Evolutionary conservation across 2,797 vertebrate species (phyloP), one percentile per base, ranked within the genome.

Genomic region (Cygnus olor): DNA sequence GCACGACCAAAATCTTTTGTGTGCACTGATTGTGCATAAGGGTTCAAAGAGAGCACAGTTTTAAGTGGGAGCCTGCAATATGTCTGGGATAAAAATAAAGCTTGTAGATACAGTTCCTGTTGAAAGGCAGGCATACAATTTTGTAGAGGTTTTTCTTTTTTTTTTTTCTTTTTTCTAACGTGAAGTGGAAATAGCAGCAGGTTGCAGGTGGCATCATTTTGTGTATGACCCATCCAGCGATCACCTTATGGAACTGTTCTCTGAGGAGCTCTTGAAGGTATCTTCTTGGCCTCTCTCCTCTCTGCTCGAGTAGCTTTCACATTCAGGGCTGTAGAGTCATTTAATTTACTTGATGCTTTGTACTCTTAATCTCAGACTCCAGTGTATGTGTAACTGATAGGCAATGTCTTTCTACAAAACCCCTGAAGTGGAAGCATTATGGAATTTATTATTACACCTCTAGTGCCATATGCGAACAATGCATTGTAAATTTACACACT

Each of bases 1-100:
- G 78, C 15, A 5, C 57, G 87, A 94, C 85, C 95, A 94, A 79
- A 96, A 85, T 85, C 80, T 93, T 91, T 82, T 73, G 89, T 0
- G 2, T 73, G 61, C 30, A 8, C 42, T 89, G 85, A 54, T 93
- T 71, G 64, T 13, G 3, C 64, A 3, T 56, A n/a, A 77, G 82
- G 76, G 73, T 83, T 93, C 79, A 70, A 47, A 90, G 92, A 69
- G 83, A 96, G 91, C 93, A 88, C 90, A 68, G 96, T 89, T 82
- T 82, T 64, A 65, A 36, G 58, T 45, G 93, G 81, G 32, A 49
- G 18, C 45, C 85, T 81, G 73, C 42, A 34, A 1, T n/a, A 57
- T 10, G 66, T 61, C 92, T 9, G 2, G 78, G 80, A 90, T 81
- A 34, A 83, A 60, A 57, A 69, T 65, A 69, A 51, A 93, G 34